phyloP scores from a whole-genome alignment of 1,140 invertebrate species.

The Drosophila melanica region DNA sequence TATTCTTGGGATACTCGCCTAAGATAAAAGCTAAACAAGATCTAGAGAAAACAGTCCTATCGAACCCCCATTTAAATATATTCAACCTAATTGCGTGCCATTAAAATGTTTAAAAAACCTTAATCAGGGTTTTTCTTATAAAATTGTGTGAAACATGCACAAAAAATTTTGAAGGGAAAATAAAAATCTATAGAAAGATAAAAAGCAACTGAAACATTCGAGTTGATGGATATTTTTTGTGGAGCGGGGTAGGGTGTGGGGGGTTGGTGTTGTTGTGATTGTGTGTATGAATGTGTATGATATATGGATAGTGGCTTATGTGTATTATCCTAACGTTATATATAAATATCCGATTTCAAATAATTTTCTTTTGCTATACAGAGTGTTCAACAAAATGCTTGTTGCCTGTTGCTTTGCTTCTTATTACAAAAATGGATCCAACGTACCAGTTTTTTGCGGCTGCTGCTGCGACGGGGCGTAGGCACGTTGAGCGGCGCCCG shows the following conservation, averaged over 20 bases:
- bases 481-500: slow-evolving; percentile 67
- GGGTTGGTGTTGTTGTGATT: slow-evolving; percentile 9
- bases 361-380: slow-evolving; percentile 54
- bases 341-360: slow-evolving; percentile 42
- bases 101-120: not conserved
- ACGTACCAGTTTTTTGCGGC: slow-evolving; percentile 80
- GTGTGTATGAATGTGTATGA: slow-evolving; percentile 29
- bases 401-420: slow-evolving; percentile 42
- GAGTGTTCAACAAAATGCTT: slow-evolving; percentile 30
- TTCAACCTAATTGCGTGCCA: not conserved
- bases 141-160: not conserved
- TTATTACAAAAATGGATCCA: slow-evolving; percentile 82
- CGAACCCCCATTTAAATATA: no score
- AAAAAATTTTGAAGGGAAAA: not conserved
- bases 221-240: not conserved
- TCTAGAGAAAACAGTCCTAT: no score
- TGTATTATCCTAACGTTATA: slow-evolving; percentile 55
- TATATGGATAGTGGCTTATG: slow-evolving; percentile 35
- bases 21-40: no score
- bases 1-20: not conserved
- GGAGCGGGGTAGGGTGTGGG: not conserved
- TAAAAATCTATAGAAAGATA: not conserved
- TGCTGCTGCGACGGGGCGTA: slow-evolving; percentile 65
- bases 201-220: slow-evolving; percentile 6
- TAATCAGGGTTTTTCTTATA: not conserved